phyloP scores from a whole-genome alignment of 2,888 invertebrate species.

The Thereva nobilitata region DNA sequence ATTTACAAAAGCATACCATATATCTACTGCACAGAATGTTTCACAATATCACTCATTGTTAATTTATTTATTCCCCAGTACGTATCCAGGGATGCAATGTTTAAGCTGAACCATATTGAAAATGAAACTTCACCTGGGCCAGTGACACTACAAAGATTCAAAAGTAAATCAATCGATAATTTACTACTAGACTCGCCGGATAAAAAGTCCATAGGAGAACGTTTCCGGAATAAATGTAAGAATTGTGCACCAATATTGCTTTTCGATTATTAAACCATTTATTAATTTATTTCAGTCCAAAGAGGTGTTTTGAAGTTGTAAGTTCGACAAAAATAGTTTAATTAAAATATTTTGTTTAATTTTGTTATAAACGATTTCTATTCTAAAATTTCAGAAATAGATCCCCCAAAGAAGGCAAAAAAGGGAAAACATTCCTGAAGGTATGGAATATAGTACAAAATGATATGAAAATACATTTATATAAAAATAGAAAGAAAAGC shows the following conservation, averaged over 20 bases:
- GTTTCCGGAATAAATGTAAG: conserved; percentile 52
- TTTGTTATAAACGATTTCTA: conserved; percentile 3
- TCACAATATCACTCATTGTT: no score
- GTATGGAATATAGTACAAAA: conserved; percentile 7
- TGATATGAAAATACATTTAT: background rate
- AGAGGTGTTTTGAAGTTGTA: conserved; percentile 51
- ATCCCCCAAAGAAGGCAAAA: conserved; percentile 51
- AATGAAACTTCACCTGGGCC: conserved; percentile 22
- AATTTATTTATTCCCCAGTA: conserved; percentile 47
- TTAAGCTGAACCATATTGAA: conserved; percentile 51
- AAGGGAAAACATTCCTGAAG: conserved; percentile 33
- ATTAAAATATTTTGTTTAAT: conserved; percentile 20
- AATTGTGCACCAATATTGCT: conserved; percentile 30
- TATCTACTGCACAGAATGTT: no score
- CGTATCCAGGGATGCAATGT: conserved; percentile 54
- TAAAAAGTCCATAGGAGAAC: conserved; percentile 53
- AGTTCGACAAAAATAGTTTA: conserved; percentile 42
- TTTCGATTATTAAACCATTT: conserved; percentile 6
- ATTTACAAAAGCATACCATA: no score
- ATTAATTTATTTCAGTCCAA: conserved; percentile 47
- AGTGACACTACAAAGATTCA: conserved; percentile 49
- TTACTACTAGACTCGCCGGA: conserved; percentile 53
- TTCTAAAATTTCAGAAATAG: conserved; percentile 47
- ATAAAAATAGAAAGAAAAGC: background rate
- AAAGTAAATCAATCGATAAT: conserved; percentile 55